phyloP scores from a whole-genome alignment of 1,140 invertebrate genomes.

The Zaprionus camerounensis region DNA sequence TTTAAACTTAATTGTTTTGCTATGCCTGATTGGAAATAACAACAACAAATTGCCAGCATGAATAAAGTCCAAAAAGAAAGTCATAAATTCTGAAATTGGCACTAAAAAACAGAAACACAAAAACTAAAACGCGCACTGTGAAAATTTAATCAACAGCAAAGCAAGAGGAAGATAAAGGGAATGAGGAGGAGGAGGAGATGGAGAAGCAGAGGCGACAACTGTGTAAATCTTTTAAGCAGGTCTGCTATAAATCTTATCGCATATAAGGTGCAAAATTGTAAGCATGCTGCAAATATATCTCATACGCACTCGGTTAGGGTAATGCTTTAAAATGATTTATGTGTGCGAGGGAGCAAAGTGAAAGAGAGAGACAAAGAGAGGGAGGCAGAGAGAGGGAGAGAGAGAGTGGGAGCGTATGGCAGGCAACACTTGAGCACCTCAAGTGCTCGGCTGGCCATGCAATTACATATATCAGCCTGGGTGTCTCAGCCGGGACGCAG shows the following conservation, averaged over 20 bases:
- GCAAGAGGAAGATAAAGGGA: not conserved
- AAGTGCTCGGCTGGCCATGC: slow-evolving; percentile 67
- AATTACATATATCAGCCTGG: slow-evolving; percentile 59
- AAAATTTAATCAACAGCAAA: slow-evolving; percentile 62
- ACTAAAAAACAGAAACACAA: slow-evolving; percentile 14
- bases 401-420: not conserved
- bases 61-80: slow-evolving; percentile 35
- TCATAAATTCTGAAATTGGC: slow-evolving; percentile 38
- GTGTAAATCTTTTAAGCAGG: slow-evolving; percentile 45
- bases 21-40: slow-evolving; percentile 15
- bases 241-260: slow-evolving; percentile 62
- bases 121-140: slow-evolving; percentile 2
- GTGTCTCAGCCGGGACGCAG: slow-evolving; percentile 1
- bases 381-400: not conserved
- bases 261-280: slow-evolving; percentile 73
- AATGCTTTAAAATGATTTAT: slow-evolving; percentile 79
- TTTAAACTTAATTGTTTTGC: slow-evolving; percentile 68
- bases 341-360: slow-evolving; percentile 20
- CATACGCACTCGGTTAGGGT: slow-evolving; percentile 62
- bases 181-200: slow-evolving; percentile 3
- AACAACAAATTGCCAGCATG: slow-evolving; percentile 9
- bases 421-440: slow-evolving; percentile 49
- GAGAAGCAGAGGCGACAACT: not conserved
- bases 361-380: not conserved
- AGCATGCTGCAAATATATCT: slow-evolving; percentile 58